Percentiles rank a stretch among this genome's conserved stretches.
phyloP scores from a whole-genome alignment of 2,797 vertebrate genomes.

The Diglossa cyanea region DNA sequence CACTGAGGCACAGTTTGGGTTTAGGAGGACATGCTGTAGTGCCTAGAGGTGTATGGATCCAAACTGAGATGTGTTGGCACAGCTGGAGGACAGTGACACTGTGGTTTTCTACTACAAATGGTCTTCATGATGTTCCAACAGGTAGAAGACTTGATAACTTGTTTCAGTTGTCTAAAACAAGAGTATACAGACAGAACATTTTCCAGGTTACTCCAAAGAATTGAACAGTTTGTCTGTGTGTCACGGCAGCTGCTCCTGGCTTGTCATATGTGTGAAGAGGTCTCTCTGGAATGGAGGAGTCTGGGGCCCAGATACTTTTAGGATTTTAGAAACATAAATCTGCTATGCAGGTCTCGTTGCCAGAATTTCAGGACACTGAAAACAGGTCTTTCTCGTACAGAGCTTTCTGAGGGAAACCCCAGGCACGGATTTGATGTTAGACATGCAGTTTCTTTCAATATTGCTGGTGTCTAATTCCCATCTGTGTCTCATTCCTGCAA shows the following conservation, averaged over 20 bases:
- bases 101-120: neutral
- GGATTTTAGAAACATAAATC: neutral
- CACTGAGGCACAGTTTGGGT: accelerated
- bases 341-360: neutral
- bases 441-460: neutral
- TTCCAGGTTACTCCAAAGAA: neutral
- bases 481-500: neutral
- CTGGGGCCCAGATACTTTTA: neutral
- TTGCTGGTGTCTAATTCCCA: neutral
- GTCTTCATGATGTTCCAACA: neutral
- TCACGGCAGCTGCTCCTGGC: neutral
- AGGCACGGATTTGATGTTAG: neutral
- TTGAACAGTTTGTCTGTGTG: neutral
- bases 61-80: neutral
- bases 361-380: neutral
- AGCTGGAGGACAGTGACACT: neutral
- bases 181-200: neutral
- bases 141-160: neutral
- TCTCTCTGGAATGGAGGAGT: neutral
- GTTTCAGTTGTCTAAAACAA: neutral
- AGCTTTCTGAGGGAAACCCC: neutral
- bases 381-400: neutral
- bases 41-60: neutral
- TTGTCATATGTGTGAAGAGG: neutral
- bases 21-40: neutral